A percentile compares a stretch with the other conserved stretches of the same genome.
These are phyloP conservation scores for Drepanosiphum platanoidis DNA, from an alignment of 2,888 invertebrate species.

Conservation along the genomic window DNA sequence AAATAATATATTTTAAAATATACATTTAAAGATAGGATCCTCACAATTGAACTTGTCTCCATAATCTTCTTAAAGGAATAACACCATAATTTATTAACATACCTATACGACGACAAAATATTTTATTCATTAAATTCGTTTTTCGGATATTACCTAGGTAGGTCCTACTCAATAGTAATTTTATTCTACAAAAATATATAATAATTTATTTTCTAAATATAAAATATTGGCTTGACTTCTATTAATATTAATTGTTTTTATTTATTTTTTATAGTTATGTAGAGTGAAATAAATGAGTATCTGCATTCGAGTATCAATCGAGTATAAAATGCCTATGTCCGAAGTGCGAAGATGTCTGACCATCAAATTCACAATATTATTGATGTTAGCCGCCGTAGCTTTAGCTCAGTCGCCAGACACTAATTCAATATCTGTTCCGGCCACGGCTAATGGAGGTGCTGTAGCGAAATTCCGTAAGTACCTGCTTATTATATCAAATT, in stretches of 20 bases:
- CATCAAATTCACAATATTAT: conserved; percentile 53
- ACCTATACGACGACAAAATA: no score
- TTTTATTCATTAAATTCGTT: neutral
- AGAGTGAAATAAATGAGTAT: conserved; percentile 55
- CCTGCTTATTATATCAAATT: neutral
- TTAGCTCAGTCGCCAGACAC: conserved; percentile 34
- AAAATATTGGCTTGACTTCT: neutral
- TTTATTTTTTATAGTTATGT: conserved; percentile 38
- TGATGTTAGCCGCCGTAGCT: conserved; percentile 23
- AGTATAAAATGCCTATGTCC: conserved; percentile 59
- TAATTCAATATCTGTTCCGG: conserved; percentile 25
- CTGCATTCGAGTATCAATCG: conserved; percentile 50
- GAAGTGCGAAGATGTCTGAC: conserved; percentile 55
- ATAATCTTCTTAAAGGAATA: no score
- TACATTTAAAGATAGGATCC: no score
- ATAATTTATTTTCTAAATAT: neutral
- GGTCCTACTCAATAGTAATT: no score
- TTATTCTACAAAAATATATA: neutral
- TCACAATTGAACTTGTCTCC: no score
- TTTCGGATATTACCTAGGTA: neutral
- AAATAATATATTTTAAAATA: no score
- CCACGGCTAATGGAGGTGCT: conserved; percentile 31
- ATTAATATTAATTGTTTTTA: neutral
- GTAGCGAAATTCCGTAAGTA: conserved; percentile 42
- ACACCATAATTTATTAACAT: no score